Evolutionary conservation across 2,888 invertebrate genomes (phyloP).

Genomic region (Ametastegia equiseti): DNA sequence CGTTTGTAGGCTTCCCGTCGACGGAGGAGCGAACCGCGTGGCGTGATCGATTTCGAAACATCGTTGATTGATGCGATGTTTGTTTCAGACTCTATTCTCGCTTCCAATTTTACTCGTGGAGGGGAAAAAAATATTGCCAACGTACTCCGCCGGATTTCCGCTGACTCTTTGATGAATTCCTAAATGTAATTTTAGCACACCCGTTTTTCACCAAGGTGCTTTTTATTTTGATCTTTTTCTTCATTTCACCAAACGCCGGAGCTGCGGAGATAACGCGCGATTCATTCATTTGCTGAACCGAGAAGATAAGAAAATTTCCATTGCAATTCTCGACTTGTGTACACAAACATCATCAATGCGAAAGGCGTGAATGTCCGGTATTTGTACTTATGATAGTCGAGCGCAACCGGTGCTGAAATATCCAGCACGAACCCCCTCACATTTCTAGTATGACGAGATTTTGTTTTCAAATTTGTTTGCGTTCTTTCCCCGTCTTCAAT

Average conservation of each 20-base stretch:
- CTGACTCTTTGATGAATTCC: too few species aligned
- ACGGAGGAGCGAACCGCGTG: too few species aligned
- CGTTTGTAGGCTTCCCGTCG: too few species aligned
- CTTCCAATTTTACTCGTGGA: too few species aligned
- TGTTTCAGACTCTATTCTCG: too few species aligned
- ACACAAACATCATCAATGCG: conserved; percentile 13
- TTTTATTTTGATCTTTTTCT: background rate
- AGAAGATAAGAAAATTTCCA: conserved; percentile 37
- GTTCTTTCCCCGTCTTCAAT: too few species aligned
- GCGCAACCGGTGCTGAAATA: background rate
- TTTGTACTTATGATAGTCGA: background rate
- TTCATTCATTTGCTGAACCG: background rate
- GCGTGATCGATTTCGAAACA: too few species aligned
- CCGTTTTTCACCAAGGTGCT: background rate
- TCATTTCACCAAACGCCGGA: background rate
- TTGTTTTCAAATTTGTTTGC: too few species aligned
- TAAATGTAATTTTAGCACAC: background rate
- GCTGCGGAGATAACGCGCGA: conserved; percentile 8
- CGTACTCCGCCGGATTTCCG: too few species aligned
- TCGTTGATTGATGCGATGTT: too few species aligned
- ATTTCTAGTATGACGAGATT: too few species aligned
- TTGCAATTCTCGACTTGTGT: background rate
- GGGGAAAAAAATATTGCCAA: too few species aligned
- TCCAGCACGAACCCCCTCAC: background rate
- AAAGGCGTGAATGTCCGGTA: conserved; percentile 1